A percentile compares a stretch with the other conserved stretches of the same genome.
phyloP scores from a whole-genome alignment of 2,797 vertebrate genomes.

The Mus caroli region DNA sequence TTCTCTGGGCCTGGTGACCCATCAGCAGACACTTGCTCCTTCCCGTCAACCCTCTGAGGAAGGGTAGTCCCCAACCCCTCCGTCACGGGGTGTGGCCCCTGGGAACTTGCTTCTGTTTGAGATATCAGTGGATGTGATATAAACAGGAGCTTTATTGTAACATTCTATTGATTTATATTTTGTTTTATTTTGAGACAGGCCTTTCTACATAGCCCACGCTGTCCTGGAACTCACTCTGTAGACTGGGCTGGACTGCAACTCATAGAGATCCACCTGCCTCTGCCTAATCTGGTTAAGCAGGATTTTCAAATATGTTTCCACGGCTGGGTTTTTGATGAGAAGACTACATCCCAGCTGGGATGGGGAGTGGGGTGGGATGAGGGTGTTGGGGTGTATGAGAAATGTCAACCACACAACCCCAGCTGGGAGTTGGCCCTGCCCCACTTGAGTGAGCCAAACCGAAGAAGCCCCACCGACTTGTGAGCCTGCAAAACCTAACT shows the following conservation, averaged over 20 bases:
- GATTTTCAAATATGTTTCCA: background rate
- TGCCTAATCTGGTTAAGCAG: background rate
- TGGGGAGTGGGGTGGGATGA: background rate
- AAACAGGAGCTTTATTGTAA: background rate
- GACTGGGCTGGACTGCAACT: background rate
- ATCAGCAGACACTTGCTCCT: background rate
- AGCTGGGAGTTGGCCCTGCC: background rate
- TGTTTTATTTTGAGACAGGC: background rate
- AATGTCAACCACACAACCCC: background rate
- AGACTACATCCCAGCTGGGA: too few species aligned
- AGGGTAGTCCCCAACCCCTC: too few species aligned
- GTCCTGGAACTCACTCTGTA: background rate
- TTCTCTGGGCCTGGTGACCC: background rate
- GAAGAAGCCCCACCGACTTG: background rate
- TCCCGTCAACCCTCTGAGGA: too few species aligned
- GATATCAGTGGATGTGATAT: background rate
- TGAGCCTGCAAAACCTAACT: background rate
- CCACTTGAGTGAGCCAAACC: background rate
- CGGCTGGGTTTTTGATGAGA: background rate
- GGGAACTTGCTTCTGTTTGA: background rate
- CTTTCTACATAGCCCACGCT: background rate
- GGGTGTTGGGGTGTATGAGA: background rate
- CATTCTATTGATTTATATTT: background rate
- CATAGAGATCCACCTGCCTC: background rate
- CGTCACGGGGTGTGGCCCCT: background rate